Evolutionary conservation across 2,888 invertebrate species (phyloP).

Genomic region (Habroteleia sp.): DNA sequence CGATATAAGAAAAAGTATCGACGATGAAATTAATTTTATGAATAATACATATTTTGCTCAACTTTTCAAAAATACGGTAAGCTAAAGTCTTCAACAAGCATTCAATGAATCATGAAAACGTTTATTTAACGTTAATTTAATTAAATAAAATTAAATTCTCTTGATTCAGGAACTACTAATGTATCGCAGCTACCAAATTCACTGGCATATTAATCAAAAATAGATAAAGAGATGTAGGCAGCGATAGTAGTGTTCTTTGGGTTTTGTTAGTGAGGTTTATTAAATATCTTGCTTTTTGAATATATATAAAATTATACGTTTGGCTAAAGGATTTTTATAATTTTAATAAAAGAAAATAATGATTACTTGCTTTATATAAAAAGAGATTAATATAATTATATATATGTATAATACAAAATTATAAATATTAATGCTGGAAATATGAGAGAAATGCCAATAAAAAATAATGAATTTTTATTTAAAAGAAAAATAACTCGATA

Average conservation of each 20-base stretch:
- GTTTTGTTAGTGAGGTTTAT: constrained; percentile 44
- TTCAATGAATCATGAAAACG: constrained; percentile 32
- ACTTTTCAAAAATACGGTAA: constrained; percentile 13
- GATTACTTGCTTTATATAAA: too few relatives aligned
- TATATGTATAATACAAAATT: too few relatives aligned
- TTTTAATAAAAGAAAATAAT: too few relatives aligned
- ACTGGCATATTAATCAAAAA: constrained; percentile 44
- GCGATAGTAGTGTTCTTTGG: constrained; percentile 23
- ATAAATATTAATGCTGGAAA: too few relatives aligned
- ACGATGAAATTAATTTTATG: neutral
- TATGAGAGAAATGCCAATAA: too few relatives aligned
- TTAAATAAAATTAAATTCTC: constrained; percentile 32
- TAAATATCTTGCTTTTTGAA: too few relatives aligned
- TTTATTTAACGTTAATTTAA: constrained; percentile 43
- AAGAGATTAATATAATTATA: too few relatives aligned
- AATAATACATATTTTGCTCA: constrained; percentile 8
- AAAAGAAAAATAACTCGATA: too few relatives aligned
- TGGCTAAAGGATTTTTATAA: too few relatives aligned
- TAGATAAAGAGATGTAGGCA: constrained; percentile 35
- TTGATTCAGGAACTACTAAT: constrained; percentile 39
- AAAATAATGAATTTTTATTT: too few relatives aligned
- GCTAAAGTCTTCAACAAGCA: constrained; percentile 14
- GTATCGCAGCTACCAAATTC: constrained; percentile 42
- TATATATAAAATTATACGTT: too few relatives aligned
- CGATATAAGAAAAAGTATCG: too few relatives aligned